phyloP scores from a whole-genome alignment of 2,888 invertebrate genomes.

The Schizotus pectinicornis region DNA sequence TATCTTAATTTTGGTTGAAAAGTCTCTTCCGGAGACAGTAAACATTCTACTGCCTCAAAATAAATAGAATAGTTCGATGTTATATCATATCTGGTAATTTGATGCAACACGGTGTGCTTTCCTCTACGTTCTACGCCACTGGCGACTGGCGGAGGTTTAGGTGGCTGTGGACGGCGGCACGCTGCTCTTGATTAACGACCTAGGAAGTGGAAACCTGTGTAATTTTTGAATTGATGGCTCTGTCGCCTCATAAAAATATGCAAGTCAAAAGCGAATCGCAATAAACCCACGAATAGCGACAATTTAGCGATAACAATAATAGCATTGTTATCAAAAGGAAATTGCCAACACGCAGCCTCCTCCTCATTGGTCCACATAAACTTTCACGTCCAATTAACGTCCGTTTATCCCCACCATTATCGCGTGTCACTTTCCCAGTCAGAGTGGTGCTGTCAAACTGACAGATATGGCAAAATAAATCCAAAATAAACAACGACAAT shows the following conservation, averaged over 20 bases:
- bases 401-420: slow-evolving; percentile 21
- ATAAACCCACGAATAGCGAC: background rate
- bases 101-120: no score
- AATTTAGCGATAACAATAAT: background rate
- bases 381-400: slow-evolving; percentile 22
- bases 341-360: slow-evolving; percentile 1
- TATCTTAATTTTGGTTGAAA: no score
- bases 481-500: slow-evolving; percentile 17
- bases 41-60: no score
- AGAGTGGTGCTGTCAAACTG: slow-evolving; percentile 21
- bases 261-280: background rate
- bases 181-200: slow-evolving; percentile 34
- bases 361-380: slow-evolving; percentile 30
- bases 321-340: background rate
- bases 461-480: slow-evolving; percentile 27
- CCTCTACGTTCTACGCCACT: no score
- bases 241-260: background rate
- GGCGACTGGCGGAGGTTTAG: no score
- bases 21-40: no score
- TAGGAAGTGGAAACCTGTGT: slow-evolving; percentile 36
- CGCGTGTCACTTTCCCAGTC: background rate
- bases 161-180: slow-evolving; percentile 1
- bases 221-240: slow-evolving; percentile 13
- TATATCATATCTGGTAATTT: no score
- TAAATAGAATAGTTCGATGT: no score